Evolutionary conservation across 1,140 invertebrate genomes (phyloP), one percentile per base, ranked within the genome.

Genomic region (Neelides sp.): DNA sequence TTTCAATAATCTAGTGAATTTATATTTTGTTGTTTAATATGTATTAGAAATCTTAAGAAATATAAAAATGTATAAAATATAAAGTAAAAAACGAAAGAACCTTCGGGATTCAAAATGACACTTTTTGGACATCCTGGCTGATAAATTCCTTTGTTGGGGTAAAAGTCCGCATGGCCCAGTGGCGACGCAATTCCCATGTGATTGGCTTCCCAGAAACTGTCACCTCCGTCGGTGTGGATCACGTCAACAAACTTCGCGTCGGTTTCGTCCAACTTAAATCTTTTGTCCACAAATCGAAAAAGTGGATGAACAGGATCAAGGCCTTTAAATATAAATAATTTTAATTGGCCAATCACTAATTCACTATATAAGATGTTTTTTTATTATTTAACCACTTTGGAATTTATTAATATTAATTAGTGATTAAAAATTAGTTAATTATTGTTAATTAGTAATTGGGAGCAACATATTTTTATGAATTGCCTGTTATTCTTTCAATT

Each of bases 291-390:
- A 10, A 62, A 61, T 58, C 69, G 65, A 52, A 73, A 73, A n/a
- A 69, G 60, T 7, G 71, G 70, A 5, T 64, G 63, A 4, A 71
- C 69, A 2, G 71, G 71, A 57, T 73, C 47, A 15, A 48, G 15
- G 2, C 47, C 47, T 48, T 2, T 2, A 27, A 39, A 27, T 36
- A 23, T 12, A 30, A 3, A 27, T 7, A n/a, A 7, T n/a, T n/a
- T n/a, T n/a, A n/a, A n/a, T n/a, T n/a, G n/a, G n/a, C n/a, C n/a
- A n/a, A n/a, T n/a, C n/a, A n/a, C n/a, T n/a, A n/a, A n/a, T n/a
- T n/a, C n/a, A 19, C 5, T 22, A n/a, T 1, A 32, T 32, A 23
- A 46, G 3, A 15, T 42, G 4, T 3, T 13, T 10, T 45, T 15
- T 45, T 4, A 45, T 17, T 30, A 45, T 47, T 19, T 3, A 10